phyloP scores from a whole-genome alignment of 2,888 invertebrate species.

The Shargacucullia verbasci region DNA sequence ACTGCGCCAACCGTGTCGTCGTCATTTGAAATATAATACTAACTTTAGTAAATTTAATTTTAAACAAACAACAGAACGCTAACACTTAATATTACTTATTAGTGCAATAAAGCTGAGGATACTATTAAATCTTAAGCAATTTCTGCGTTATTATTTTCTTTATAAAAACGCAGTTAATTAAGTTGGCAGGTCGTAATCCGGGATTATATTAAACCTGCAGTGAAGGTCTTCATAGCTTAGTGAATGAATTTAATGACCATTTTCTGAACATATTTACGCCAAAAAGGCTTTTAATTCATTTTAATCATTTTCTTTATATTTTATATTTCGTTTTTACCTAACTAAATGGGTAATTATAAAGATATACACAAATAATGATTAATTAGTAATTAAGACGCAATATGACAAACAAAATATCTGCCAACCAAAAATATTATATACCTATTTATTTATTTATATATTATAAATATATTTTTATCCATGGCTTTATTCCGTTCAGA shows the following conservation, averaged over 20 bases:
- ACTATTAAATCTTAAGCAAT: conserved; percentile 26
- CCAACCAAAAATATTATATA: too few relatives aligned
- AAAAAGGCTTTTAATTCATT: conserved; percentile 26
- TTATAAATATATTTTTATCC: too few relatives aligned
- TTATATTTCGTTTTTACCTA: background rate
- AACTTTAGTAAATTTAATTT: too few relatives aligned
- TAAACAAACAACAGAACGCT: too few relatives aligned
- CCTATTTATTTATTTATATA: too few relatives aligned
- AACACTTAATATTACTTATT: background rate
- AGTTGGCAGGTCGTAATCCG: conserved; percentile 51
- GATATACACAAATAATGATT: too few relatives aligned
- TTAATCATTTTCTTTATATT: conserved; percentile 41
- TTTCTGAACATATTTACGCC: conserved; percentile 60
- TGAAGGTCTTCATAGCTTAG: conserved; percentile 61
- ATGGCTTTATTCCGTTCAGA: too few relatives aligned
- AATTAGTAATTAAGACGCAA: too few relatives aligned
- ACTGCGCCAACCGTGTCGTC: too few relatives aligned
- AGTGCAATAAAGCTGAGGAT: conserved; percentile 7
- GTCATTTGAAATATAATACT: too few relatives aligned
- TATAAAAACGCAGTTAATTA: conserved; percentile 55
- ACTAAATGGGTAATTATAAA: too few relatives aligned
- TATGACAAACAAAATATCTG: too few relatives aligned
- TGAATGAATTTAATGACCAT: conserved; percentile 67
- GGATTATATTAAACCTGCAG: conserved; percentile 65
- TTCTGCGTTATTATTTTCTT: conserved; percentile 51